Evolutionary conservation across 2,113 vertebrate species (phyloP), one percentile per base, ranked within the genome.

Genomic region (Ochotona princeps): DNA sequence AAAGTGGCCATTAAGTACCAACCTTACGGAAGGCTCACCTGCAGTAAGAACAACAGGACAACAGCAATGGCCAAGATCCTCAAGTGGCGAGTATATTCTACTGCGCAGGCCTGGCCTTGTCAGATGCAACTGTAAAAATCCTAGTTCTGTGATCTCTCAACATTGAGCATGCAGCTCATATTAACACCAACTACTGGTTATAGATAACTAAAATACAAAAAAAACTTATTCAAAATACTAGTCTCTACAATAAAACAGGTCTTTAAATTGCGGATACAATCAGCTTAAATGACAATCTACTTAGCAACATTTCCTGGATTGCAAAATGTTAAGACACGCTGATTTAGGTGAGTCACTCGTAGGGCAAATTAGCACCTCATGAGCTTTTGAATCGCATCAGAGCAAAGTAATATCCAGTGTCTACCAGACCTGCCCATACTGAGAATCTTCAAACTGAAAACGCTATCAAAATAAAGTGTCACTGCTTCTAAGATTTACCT

Each of bases 241-340:
- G 54, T 73, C 35, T 93, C 83, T 3, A 47, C 47, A 78, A 89
- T 47, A 92, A 78, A 93, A 89, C 79, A 51, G 38, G 82, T 26
- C 79, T 83, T 87, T 44, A 92, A 82, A 70, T 51, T 9, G 73
- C 61, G 21, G 91, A 1, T n/a, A n/a, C 73, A 83, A 84, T 21
- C 26, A 28, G 65, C 12, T 11, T 83, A 76, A 83, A 65, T 51
- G n/a, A 85, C 54, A 54, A 4, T 17, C 60, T 1, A 35, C 35
- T 73, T 83, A 76, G 32, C 61, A n/a, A 57, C 21, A 60, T 44
- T 75, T n/a, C 63, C 57, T 44, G 63, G 66, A 85, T 0, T 86
- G 25, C 17, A 73, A 90, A 92, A 51, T 63, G 84, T 44, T 1
- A 17, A 35, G 51, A 81, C 13, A 28, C 54, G 60, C 49, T 44